Percentiles rank a stretch among this genome's conserved stretches.
These are phyloP conservation scores for Poecilia wingei DNA, from an alignment of 2,797 vertebrate species.

Conservation along the genomic window DNA sequence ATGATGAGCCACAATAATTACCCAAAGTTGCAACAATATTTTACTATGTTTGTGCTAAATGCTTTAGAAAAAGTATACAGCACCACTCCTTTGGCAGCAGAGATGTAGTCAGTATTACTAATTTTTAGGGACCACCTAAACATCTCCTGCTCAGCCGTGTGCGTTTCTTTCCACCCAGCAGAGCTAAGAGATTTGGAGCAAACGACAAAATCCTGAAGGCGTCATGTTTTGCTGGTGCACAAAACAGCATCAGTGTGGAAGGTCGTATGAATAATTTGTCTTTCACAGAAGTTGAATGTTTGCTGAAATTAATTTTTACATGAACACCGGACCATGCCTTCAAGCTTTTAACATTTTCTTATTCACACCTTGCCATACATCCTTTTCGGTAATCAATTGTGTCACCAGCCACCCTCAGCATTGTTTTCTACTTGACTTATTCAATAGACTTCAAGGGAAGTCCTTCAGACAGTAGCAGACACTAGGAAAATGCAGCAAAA, in stretches of 20 bases:
- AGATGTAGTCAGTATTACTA: neutral
- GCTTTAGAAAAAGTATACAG: neutral
- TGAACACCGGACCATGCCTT: no score
- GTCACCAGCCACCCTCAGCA: neutral
- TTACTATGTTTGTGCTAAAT: neutral
- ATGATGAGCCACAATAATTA: neutral
- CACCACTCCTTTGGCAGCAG: neutral
- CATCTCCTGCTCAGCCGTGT: neutral
- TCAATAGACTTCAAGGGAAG: neutral
- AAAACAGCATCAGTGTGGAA: neutral
- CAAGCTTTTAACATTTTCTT: neutral
- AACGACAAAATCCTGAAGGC: neutral
- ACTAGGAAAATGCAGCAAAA: neutral
- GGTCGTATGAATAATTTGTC: neutral
- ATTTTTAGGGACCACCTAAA: neutral
- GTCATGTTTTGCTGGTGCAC: neutral
- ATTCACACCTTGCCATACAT: neutral
- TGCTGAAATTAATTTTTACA: neutral
- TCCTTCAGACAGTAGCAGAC: neutral
- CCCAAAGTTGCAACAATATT: neutral
- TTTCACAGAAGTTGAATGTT: neutral
- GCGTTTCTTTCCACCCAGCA: no score
- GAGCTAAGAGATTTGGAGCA: neutral
- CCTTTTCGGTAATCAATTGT: neutral
- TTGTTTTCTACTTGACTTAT: neutral